These are phyloP conservation scores for Crenichthys baileyi DNA, from an alignment of 2,797 vertebrate species.

Conservation along the genomic window DNA sequence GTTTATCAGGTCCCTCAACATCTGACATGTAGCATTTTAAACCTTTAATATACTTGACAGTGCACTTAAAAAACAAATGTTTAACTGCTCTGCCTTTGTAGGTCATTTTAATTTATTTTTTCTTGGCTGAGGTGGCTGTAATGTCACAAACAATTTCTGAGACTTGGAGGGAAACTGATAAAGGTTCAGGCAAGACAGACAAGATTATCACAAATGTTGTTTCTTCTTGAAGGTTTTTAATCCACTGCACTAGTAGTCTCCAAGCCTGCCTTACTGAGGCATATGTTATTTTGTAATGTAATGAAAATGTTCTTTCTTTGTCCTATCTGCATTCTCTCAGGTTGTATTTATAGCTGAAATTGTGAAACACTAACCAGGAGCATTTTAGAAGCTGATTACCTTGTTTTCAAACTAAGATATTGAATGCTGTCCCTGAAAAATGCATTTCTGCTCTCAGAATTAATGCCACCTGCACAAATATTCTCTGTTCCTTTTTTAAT, in stretches of 20 bases:
- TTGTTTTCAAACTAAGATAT: background rate
- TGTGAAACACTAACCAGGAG: background rate
- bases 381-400: background rate
- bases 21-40: background rate
- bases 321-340: background rate
- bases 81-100: background rate
- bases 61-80: background rate
- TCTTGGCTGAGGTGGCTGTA: background rate
- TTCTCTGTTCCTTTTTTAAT: no score
- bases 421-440: background rate
- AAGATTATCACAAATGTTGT: background rate
- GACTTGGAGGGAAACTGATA: background rate
- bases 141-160: slow-evolving; percentile 5
- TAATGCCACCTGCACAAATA: no score
- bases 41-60: background rate
- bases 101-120: background rate
- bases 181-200: background rate
- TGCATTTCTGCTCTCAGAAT: no score
- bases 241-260: background rate
- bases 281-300: background rate
- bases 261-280: background rate
- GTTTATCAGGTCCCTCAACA: background rate
- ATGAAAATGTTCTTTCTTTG: background rate
- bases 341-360: background rate
- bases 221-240: background rate